These are phyloP conservation scores for Glyptemys insculpta DNA, from an alignment of 2,797 vertebrate species.

Conservation along the genomic window DNA sequence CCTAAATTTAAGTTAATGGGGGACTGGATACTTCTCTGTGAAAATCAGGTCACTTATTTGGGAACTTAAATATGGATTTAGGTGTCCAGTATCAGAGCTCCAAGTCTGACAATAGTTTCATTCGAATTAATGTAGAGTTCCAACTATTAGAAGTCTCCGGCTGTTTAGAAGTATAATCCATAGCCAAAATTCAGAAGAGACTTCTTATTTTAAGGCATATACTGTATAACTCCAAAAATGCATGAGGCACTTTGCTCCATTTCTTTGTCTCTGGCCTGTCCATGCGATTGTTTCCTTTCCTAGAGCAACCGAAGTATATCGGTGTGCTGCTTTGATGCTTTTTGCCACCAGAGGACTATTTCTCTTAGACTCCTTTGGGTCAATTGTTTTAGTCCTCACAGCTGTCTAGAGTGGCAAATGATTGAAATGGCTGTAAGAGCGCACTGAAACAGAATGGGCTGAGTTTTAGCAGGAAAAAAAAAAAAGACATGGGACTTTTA, in stretches of 20 bases:
- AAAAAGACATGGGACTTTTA: background rate
- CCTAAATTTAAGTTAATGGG: background rate
- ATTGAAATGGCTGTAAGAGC: constrained; percentile 29
- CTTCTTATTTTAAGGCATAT: background rate
- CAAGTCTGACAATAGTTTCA: background rate
- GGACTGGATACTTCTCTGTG: background rate
- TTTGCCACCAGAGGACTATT: background rate
- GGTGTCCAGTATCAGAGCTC: background rate
- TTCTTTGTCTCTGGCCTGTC: background rate
- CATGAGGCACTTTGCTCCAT: background rate
- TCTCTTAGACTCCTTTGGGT: background rate
- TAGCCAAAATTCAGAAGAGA: background rate
- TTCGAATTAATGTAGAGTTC: background rate
- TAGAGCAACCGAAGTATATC: background rate
- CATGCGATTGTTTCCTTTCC: background rate
- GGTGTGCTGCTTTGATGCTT: background rate
- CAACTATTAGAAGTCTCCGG: background rate
- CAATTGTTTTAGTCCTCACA: background rate
- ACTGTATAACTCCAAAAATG: background rate
- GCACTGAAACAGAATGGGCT: constrained; percentile 48
- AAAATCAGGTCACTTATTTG: background rate
- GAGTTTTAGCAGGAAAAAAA: constrained; percentile 2
- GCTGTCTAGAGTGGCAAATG: constrained; percentile 28
- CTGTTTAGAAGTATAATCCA: background rate
- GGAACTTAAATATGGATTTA: background rate